A percentile compares a stretch with the other conserved stretches of the same genome.
Conservation (phyloP, 1,140 invertebrate species). For the Cotesia chilonis region DNA sequence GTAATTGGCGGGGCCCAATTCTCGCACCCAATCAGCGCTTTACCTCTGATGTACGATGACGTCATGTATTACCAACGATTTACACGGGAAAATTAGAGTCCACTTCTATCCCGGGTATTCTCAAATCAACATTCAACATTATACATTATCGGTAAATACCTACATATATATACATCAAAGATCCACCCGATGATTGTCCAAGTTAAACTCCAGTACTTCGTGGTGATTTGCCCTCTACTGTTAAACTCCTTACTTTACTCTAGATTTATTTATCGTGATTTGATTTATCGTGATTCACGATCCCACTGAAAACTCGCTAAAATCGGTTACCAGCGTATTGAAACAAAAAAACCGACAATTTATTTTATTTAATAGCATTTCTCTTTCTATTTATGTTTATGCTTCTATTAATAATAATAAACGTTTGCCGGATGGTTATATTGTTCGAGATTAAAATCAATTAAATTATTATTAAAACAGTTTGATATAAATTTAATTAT, state of each 20-base stretch:
- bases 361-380: not conserved
- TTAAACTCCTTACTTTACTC: not conserved
- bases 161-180: not conserved
- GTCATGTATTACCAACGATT: slow-evolving; percentile 57
- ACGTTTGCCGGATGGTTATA: not conserved
- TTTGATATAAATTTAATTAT: too few relatives aligned
- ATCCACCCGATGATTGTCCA: slow-evolving; percentile 18
- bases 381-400: not conserved
- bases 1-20: slow-evolving; percentile 60
- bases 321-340: not conserved
- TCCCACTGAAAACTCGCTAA: too few relatives aligned
- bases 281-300: too few relatives aligned
- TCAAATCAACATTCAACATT: not conserved
- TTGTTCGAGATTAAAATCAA: too few relatives aligned
- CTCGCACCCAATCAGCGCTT: slow-evolving; percentile 57
- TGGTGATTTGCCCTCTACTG: not conserved
- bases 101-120: slow-evolving; percentile 18
- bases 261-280: slow-evolving; percentile 2
- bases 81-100: slow-evolving; percentile 55
- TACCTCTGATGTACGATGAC: slow-evolving; percentile 56
- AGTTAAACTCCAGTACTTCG: not conserved
- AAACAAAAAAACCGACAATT: not conserved
- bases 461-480: too few relatives aligned
- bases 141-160: not conserved
- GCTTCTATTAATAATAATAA: too few relatives aligned